Evolutionary conservation across 2,113 vertebrate species (phyloP).

Genomic region (Nettapus auritus): DNA sequence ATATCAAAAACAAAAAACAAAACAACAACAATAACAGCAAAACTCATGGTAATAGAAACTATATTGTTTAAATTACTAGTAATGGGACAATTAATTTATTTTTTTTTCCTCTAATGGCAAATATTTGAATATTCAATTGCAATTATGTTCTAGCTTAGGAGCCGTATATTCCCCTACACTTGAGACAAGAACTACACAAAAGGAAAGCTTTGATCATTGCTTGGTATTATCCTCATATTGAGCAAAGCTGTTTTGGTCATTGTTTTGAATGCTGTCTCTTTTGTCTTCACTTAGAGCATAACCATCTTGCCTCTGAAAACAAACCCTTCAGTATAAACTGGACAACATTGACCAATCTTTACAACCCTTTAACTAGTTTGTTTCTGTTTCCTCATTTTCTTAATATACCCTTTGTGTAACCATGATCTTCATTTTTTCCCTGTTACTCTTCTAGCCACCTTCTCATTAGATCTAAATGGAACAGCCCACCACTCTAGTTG

Average conservation of each 20-base stretch:
- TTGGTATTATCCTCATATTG: not conserved
- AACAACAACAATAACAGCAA: not conserved
- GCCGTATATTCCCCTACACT: not conserved
- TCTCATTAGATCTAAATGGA: not conserved
- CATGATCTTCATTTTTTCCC: not conserved
- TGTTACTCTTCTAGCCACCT: not conserved
- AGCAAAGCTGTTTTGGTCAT: not conserved
- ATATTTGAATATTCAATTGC: not conserved
- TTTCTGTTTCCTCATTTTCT: not conserved
- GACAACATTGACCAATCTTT: not conserved
- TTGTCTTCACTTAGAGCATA: not conserved
- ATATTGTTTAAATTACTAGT: not conserved
- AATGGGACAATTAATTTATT: not conserved
- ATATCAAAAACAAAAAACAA: not conserved
- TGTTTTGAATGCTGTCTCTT: not conserved
- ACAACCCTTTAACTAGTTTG: not conserved
- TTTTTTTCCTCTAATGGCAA: not conserved
- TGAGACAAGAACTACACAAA: not conserved
- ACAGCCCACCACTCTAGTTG: not conserved
- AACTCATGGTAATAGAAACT: not conserved
- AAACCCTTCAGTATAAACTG: not conserved
- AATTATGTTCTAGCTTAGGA: not conserved
- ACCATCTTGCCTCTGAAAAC: not conserved
- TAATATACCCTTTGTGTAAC: not conserved
- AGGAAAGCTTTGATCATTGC: not conserved